Evolutionary conservation across 2,888 invertebrate species (phyloP).

Genomic region (Ennomos fuscantarius): DNA sequence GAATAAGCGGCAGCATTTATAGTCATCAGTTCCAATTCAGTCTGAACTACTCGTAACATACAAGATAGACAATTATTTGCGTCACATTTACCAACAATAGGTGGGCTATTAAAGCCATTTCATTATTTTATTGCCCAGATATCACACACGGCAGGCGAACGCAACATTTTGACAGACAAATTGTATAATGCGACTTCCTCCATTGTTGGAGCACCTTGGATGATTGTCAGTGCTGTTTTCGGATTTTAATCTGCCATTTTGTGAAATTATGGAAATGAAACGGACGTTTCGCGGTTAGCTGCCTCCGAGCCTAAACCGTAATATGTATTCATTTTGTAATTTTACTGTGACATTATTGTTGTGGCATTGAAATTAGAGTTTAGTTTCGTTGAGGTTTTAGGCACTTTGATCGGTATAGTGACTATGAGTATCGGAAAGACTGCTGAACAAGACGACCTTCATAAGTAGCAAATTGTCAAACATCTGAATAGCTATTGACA

Average conservation of each 20-base stretch:
- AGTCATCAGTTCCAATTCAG: slow-evolving; percentile 7
- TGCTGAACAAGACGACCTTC: too few species aligned
- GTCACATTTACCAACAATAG: slow-evolving; percentile 52
- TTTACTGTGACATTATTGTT: slow-evolving; percentile 70
- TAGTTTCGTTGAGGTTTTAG: too few species aligned
- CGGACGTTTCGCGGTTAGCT: slow-evolving; percentile 82
- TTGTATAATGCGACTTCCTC: slow-evolving; percentile 67
- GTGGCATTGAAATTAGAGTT: slow-evolving; percentile 61
- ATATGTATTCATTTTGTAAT: slow-evolving; percentile 63
- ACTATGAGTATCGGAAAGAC: too few species aligned
- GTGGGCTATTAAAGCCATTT: slow-evolving; percentile 48
- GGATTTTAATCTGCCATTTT: slow-evolving; percentile 80
- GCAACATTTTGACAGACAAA: slow-evolving; percentile 79
- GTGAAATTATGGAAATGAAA: slow-evolving; percentile 81
- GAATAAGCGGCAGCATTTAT: not conserved
- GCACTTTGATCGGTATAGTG: too few species aligned
- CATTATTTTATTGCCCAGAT: slow-evolving; percentile 51
- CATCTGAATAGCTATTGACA: too few species aligned
- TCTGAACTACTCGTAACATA: slow-evolving; percentile 37
- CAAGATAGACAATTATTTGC: slow-evolving; percentile 51
- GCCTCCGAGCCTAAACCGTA: slow-evolving; percentile 55
- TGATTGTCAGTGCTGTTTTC: slow-evolving; percentile 76
- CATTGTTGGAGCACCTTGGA: slow-evolving; percentile 71
- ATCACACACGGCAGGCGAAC: slow-evolving; percentile 48
- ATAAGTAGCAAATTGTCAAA: too few species aligned